phyloP scores from a whole-genome alignment of 2,888 invertebrate genomes.

The Lycia hirtaria region DNA sequence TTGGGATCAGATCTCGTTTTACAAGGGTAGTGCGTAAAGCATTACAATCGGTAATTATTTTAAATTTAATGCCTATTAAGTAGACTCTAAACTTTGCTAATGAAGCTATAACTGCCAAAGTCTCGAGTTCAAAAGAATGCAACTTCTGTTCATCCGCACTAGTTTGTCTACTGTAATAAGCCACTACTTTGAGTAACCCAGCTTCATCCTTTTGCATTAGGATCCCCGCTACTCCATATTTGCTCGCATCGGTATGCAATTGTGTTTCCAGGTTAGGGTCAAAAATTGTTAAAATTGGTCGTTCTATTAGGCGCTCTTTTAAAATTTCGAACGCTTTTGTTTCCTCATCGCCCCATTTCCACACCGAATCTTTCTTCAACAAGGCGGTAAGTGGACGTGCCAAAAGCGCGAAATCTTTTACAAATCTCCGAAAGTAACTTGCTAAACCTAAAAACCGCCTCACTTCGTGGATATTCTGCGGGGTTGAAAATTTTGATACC shows the following conservation, averaged over 20 bases:
- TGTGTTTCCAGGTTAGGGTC: neutral
- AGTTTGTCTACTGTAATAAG: conserved; percentile 17
- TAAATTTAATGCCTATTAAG: conserved; percentile 9
- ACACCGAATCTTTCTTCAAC: neutral
- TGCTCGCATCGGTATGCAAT: conserved; percentile 6
- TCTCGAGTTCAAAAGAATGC: neutral
- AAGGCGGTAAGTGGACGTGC: neutral
- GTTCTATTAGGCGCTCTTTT: neutral
- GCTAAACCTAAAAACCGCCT: neutral
- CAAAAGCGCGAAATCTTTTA: neutral
- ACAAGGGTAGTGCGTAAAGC: conserved; percentile 1
- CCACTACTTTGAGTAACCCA: neutral
- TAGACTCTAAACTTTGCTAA: conserved; percentile 10
- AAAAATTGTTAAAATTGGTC: conserved; percentile 4
- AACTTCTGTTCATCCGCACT: neutral
- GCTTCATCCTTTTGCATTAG: neutral
- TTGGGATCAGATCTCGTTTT: conserved; percentile 9
- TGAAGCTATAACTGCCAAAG: conserved; percentile 7
- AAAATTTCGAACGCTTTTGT: neutral
- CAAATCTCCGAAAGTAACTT: too few species aligned
- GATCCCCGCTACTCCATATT: conserved; percentile 1
- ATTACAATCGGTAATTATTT: conserved; percentile 11
- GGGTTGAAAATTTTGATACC: neutral
- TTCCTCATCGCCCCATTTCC: neutral
- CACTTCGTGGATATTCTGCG: neutral